Conservation (phyloP, 2,888 invertebrate species). For the Oeneis ivallda region DNA sequence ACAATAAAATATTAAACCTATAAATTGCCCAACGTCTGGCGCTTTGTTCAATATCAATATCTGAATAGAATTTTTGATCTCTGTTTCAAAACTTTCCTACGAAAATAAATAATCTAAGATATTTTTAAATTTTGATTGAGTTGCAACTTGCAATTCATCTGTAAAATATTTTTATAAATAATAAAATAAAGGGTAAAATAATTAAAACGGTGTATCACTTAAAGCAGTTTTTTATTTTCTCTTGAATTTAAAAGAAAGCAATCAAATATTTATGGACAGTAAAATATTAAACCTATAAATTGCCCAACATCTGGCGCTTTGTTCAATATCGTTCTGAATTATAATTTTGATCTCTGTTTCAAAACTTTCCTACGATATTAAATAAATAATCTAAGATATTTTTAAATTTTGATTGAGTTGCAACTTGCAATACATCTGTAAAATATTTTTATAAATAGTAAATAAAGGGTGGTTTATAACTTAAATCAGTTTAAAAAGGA, state of each 20-base stretch:
- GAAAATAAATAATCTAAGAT: not conserved
- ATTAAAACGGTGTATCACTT: too few relatives aligned
- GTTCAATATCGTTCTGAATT: slow-evolving; percentile 32
- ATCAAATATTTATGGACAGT: slow-evolving; percentile 11
- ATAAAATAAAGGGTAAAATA: too few relatives aligned
- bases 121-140: too few relatives aligned
- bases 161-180: not conserved
- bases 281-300: slow-evolving; percentile 7
- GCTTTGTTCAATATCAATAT: slow-evolving; percentile 29
- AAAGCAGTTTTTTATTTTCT: not conserved
- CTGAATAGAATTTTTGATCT: slow-evolving; percentile 31
- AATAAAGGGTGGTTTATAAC: not conserved
- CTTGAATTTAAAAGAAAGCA: not conserved
- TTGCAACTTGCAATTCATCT: too few relatives aligned
- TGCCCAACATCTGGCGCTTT: slow-evolving; percentile 18
- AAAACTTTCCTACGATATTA: slow-evolving; percentile 16
- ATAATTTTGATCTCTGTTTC: slow-evolving; percentile 29
- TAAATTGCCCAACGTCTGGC: slow-evolving; percentile 17
- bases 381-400: too few relatives aligned
- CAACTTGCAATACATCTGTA: too few relatives aligned
- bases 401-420: too few relatives aligned
- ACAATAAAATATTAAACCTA: slow-evolving; percentile 4
- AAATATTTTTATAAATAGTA: not conserved
- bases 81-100: slow-evolving; percentile 22
- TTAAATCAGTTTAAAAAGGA: not conserved